phyloP scores from a whole-genome alignment of 2,888 invertebrate species.

The Aphrophora alni region DNA sequence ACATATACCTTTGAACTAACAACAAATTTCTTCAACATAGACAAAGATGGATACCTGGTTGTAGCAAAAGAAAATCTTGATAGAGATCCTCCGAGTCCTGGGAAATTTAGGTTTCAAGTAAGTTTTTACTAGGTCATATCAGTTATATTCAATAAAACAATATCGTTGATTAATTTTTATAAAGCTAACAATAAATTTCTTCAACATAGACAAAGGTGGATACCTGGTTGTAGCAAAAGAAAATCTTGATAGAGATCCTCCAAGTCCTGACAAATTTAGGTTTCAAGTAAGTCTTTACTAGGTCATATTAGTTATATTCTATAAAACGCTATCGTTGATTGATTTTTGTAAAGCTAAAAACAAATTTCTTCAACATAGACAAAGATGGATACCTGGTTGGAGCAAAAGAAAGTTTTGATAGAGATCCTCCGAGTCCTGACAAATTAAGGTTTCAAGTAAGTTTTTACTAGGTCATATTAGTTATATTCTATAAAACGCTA shows the following conservation, averaged over 20 bases:
- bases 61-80: slow-evolving; percentile 86
- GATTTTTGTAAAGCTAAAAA: too few relatives aligned
- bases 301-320: too few relatives aligned
- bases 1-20: slow-evolving; percentile 84
- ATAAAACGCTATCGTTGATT: too few relatives aligned
- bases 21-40: slow-evolving; percentile 81
- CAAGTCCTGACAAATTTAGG: too few relatives aligned
- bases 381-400: slow-evolving; percentile 76
- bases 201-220: slow-evolving; percentile 76
- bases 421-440: too few relatives aligned
- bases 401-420: slow-evolving; percentile 81
- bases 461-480: too few relatives aligned
- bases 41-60: slow-evolving; percentile 72
- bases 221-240: slow-evolving; percentile 81
- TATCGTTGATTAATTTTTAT: too few relatives aligned
- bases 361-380: slow-evolving; percentile 81
- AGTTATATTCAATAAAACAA: too few relatives aligned
- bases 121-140: slow-evolving; percentile 45
- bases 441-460: slow-evolving; percentile 84
- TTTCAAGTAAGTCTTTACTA: slow-evolving; percentile 68
- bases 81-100: too few relatives aligned
- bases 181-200: slow-evolving; percentile 84
- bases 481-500: too few relatives aligned
- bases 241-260: too few relatives aligned
- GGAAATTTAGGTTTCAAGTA: slow-evolving; percentile 86